Evolutionary conservation across 2,797 vertebrate species (phyloP).

Genomic region (Gymnoscopelus braueri): DNA sequence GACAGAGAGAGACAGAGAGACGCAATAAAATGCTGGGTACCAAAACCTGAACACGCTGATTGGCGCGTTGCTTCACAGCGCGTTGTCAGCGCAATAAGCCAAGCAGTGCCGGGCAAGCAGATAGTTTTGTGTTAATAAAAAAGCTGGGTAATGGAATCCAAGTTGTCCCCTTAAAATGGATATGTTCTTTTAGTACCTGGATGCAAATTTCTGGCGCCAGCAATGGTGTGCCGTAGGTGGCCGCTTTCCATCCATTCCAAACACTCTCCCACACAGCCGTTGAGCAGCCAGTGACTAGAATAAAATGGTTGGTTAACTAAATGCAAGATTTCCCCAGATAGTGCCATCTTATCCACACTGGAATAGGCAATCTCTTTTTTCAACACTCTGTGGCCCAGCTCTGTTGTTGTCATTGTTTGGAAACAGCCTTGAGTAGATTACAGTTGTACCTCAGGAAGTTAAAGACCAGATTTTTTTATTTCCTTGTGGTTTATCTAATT

Average conservation of each 20-base stretch:
- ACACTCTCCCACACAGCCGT: conserved; percentile 2
- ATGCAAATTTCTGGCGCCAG: not conserved
- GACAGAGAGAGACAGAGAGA: no score
- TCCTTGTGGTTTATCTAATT: no score
- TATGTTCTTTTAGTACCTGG: not conserved
- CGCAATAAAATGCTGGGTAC: no score
- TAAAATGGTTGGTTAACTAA: not conserved
- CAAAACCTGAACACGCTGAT: no score
- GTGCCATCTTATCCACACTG: conserved; percentile 5
- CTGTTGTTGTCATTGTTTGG: conserved; percentile 17
- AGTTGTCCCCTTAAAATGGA: no score
- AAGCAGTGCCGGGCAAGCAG: no score
- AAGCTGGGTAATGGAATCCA: no score
- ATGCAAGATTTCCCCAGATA: conserved; percentile 1
- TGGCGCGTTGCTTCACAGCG: no score
- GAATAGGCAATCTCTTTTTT: not conserved
- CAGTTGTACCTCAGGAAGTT: not conserved
- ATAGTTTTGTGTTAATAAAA: no score
- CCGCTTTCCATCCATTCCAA: conserved; percentile 22
- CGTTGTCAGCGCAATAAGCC: no score
- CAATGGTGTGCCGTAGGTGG: not conserved
- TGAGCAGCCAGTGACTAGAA: not conserved
- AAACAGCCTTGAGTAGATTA: not conserved
- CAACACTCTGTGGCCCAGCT: not conserved
- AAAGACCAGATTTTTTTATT: conserved; percentile 6